Evolutionary conservation across 2,888 invertebrate genomes (phyloP), one percentile per base, ranked within the genome.

Genomic region (Gari tellinella): DNA sequence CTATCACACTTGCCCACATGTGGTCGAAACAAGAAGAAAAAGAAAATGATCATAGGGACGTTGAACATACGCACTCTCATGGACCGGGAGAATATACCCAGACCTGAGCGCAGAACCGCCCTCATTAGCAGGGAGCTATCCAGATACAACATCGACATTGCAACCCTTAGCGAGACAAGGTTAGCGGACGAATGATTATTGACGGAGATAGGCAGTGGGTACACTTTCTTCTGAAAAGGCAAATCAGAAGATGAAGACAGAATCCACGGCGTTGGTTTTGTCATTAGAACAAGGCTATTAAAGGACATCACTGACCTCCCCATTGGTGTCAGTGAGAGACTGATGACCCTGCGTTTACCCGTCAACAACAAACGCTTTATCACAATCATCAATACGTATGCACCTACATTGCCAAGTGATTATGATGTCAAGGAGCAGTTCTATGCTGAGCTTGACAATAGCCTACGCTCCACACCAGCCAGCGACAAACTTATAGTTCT

Each of bases 41-140:
- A 46, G 4, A 58, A 3, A 14, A 45, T 49, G 12, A 49, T 21
- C 25, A 2, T 49, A 14, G 53, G 53, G 41, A 14, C 40, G 21
- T 62, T 51, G 52, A 62, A 52, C 26, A 23, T 52, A 17, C 40
- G 52, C n/a, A n/a, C n/a, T n/a, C n/a, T n/a, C n/a, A n/a, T n/a
- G n/a, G n/a, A n/a, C n/a, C n/a, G n/a, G n/a, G n/a, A n/a, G n/a
- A n/a, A n/a, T n/a, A n/a, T n/a, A n/a, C n/a, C n/a, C n/a, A n/a
- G n/a, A n/a, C n/a, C 5, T 41, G 26, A 21, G 52, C 41, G 12
- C n/a, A 41, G 26, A 52, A 52, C 51, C 21, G 21, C 4, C 1
- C 25, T 3, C n/a, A n/a, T n/a, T n/a, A n/a, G n/a, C n/a, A n/a
- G n/a, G n/a, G n/a, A n/a, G n/a, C n/a, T n/a, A n/a, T n/a, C n/a